Base-by-base conservation (phyloP, 2,888 invertebrate genomes). In the Sarcophaga subvicina region DNA sequence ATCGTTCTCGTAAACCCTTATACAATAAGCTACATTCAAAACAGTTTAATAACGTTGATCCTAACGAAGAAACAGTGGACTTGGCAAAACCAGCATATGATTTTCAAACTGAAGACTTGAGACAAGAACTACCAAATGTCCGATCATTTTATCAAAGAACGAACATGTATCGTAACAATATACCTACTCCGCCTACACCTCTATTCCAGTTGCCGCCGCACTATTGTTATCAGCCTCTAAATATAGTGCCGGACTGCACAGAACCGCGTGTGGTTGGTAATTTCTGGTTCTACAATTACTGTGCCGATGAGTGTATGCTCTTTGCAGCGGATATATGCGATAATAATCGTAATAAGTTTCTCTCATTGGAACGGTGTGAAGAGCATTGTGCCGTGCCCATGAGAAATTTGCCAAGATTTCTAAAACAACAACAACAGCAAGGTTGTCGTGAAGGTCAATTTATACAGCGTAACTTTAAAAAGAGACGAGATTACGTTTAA, bases 191-290 rank as follows among this genome's bases (percentile, higher is more conserved):
- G 73, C 49, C 11, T 88, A 70, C 47, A 25, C 25, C 67, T 6
- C 14, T 14, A 25, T 4, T 73, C 3, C 67, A 11, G 3, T 49
- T 67, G 8, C 25, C 82, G 54, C 72, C 67, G 4, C 59, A 60
- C 8, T 88, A 86, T 14, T 92, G 91, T 75, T 91, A 91, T 77
- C 88, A 89, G 80, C 88, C 89, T 83, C 67, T 91, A n/a, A 85
- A 88, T 45, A 88, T 90, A 17, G 78, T 64, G 72, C 80, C 37
- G 1, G 78, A 80, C 64, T 88, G 88, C 47, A 64, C 11, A 5
- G 88, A 91, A 81, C 86, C 88, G 12, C 89, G 88, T 11, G 88
- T 89, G 4, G 83, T 96, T 81, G 96, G 89, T 0, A 90, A 92
- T 70, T 91, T 89, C 69, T 92, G 92, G 92, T 92, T 91, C 81